phyloP scores from a whole-genome alignment of 2,113 vertebrate genomes.

The Orycteropus afer region DNA sequence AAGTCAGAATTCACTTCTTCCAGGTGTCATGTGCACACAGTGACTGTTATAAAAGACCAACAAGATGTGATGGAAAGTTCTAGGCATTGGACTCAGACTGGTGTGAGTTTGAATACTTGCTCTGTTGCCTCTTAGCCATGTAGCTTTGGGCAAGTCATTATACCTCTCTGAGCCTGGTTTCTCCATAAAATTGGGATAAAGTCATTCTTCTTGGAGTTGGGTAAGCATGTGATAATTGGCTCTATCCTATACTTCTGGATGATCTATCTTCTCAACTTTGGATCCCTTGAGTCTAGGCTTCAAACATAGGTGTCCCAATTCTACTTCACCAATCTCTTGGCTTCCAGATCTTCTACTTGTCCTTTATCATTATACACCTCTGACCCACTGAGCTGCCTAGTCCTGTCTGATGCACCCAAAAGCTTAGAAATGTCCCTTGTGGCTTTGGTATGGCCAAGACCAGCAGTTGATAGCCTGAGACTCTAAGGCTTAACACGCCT shows the following conservation, averaged over 20 bases:
- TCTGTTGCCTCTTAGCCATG: neutral
- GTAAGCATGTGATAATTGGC: accelerated
- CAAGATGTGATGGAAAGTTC: neutral
- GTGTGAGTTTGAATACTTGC: neutral
- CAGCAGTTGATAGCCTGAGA: neutral
- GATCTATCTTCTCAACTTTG: neutral
- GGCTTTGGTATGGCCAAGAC: neutral
- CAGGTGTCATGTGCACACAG: neutral
- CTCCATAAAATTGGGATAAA: neutral
- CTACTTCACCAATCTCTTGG: too few species aligned
- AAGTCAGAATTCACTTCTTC: neutral
- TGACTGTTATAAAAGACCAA: neutral
- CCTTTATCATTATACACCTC: neutral
- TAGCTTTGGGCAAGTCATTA: neutral
- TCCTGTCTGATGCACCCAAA: neutral
- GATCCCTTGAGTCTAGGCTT: neutral
- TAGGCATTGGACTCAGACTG: accelerated
- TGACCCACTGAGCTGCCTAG: neutral
- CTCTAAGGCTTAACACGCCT: neutral
- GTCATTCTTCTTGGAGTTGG: neutral
- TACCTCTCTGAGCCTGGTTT: neutral
- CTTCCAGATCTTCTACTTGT: neutral
- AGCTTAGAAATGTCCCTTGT: neutral
- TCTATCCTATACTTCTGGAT: too few species aligned
- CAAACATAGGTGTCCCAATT: neutral